These are phyloP conservation scores for Cartodere bifasciata DNA, from an alignment of 2,888 invertebrate species.

Conservation along the genomic window DNA sequence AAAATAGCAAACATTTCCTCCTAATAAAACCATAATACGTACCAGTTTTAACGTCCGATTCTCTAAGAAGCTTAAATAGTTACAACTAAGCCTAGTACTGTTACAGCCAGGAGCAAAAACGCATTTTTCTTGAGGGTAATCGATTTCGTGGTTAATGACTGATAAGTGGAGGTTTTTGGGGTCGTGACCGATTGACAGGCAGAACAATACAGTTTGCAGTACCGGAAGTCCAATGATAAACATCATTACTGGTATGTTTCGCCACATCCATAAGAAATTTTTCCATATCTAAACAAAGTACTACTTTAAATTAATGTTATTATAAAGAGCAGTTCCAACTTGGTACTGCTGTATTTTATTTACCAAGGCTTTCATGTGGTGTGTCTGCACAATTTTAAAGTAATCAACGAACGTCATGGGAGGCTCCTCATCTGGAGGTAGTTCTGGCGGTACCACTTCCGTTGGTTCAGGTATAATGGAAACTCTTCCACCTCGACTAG, in stretches of 20 bases:
- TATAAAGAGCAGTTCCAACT: no score
- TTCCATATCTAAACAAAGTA: no score
- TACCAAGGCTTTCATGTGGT: slow-evolving; percentile 69
- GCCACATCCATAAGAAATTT: slow-evolving; percentile 74
- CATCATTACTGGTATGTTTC: slow-evolving; percentile 69
- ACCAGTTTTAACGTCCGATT: slow-evolving; percentile 54
- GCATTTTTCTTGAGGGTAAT: slow-evolving; percentile 24
- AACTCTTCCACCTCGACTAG: slow-evolving; percentile 49
- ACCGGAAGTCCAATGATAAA: slow-evolving; percentile 80
- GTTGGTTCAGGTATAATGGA: slow-evolving; percentile 44
- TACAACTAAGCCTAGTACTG: slow-evolving; percentile 53
- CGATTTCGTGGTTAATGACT: slow-evolving; percentile 67
- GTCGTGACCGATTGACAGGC: slow-evolving; percentile 78
- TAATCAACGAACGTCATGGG: slow-evolving; percentile 40
- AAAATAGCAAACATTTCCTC: slow-evolving; percentile 6
- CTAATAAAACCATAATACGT: slow-evolving; percentile 28
- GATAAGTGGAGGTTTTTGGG: slow-evolving; percentile 65
- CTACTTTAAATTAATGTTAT: no score
- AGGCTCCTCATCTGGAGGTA: slow-evolving; percentile 55
- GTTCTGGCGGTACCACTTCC: slow-evolving; percentile 20
- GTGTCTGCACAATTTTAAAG: slow-evolving; percentile 49
- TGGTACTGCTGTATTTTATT: no score
- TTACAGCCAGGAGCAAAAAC: slow-evolving; percentile 25
- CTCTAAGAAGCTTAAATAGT: slow-evolving; percentile 58
- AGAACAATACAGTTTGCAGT: slow-evolving; percentile 77